phyloP scores from a whole-genome alignment of 1,140 invertebrate species.

The Carposina sasakii region DNA sequence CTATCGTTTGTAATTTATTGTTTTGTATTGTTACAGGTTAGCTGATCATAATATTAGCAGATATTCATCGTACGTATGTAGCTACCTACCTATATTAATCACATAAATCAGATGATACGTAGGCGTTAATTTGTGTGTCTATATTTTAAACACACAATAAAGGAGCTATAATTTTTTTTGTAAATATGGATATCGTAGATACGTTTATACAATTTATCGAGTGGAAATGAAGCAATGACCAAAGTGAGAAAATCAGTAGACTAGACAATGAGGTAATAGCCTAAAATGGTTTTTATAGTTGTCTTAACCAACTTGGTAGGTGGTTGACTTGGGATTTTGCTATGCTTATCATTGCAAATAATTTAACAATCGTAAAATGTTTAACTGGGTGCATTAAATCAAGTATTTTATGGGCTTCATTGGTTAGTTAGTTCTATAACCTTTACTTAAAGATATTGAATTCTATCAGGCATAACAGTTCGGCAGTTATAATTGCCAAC shows the following conservation, averaged over 20 bases:
- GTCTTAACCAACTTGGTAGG: neutral
- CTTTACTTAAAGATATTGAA: no score
- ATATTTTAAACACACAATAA: no score
- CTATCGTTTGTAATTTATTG: neutral
- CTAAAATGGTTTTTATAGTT: neutral
- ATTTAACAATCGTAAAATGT: no score
- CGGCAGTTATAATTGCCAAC: no score
- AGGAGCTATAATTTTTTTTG: no score
- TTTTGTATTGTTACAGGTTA: neutral
- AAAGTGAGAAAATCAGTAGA: neutral
- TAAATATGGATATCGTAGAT: no score
- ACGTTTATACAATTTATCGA: conserved; percentile 3
- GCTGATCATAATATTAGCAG: neutral
- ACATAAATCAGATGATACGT: no score
- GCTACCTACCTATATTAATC: neutral
- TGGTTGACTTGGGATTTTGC: neutral
- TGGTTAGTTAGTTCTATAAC: no score
- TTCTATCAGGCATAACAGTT: no score
- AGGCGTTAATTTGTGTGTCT: no score
- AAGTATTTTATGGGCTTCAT: no score
- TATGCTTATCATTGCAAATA: neutral
- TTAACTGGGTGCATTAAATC: no score
- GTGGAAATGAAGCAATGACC: neutral
- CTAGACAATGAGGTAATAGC: neutral
- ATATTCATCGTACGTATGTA: neutral